Percentiles rank a stretch among this genome's conserved stretches.
Evolutionary conservation across 1,140 invertebrate species (phyloP).

Genomic region (Habropoda laboriosa): DNA sequence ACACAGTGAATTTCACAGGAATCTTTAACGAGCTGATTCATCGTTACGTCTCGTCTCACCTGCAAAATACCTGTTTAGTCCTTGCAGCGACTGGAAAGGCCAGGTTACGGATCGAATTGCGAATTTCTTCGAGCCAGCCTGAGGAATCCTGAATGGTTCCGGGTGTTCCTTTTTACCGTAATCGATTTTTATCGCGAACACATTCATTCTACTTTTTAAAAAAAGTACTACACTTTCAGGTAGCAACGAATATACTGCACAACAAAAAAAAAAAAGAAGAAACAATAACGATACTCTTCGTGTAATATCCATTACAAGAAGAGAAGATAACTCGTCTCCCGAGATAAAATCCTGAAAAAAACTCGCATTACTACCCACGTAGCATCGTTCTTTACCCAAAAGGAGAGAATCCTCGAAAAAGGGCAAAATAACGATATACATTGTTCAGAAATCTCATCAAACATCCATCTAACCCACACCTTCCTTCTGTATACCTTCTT

Average conservation of each 20-base stretch:
- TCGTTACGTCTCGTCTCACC: background rate
- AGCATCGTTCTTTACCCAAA: too few relatives aligned
- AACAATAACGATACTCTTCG: background rate
- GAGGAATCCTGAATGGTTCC: background rate
- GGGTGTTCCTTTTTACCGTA: background rate
- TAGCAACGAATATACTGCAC: background rate
- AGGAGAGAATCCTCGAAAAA: too few relatives aligned
- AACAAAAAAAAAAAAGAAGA: background rate
- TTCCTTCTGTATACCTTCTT: too few relatives aligned
- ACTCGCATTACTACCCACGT: too few relatives aligned
- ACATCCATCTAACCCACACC: too few relatives aligned
- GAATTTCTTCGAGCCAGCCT: background rate
- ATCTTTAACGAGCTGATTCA: conserved; percentile 40
- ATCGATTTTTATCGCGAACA: too few relatives aligned
- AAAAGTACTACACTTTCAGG: too few relatives aligned
- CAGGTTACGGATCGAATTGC: background rate
- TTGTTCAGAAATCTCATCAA: too few relatives aligned
- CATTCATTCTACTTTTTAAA: background rate
- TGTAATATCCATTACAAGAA: background rate
- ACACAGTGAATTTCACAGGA: conserved; percentile 4
- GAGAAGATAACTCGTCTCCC: too few relatives aligned
- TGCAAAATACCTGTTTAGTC: conserved; percentile 1
- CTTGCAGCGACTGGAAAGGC: conserved; percentile 6
- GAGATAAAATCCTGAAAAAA: too few relatives aligned
- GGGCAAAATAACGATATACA: too few relatives aligned